A percentile compares a stretch with the other conserved stretches of the same genome.
Evolutionary conservation across 1,140 invertebrate genomes (phyloP).

Genomic region (Adoxophyes honmai): DNA sequence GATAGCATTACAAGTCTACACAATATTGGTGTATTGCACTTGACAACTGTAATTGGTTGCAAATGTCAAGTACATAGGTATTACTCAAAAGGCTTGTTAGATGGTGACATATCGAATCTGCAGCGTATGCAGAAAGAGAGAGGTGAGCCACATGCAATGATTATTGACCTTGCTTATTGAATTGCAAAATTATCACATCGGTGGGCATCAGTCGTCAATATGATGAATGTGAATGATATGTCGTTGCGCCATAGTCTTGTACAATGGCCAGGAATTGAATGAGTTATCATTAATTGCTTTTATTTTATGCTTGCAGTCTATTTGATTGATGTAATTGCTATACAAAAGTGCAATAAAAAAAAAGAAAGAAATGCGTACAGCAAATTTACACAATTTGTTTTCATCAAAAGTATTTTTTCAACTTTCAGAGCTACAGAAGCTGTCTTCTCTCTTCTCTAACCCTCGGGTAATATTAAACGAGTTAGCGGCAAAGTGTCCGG

Average conservation of each 20-base stretch:
- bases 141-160: slow-evolving; percentile 18
- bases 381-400: too few species aligned
- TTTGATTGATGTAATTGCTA: too few species aligned
- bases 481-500: slow-evolving; percentile 37
- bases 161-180: too few species aligned
- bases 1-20: not conserved
- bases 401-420: slow-evolving; percentile 19
- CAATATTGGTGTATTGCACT: not conserved
- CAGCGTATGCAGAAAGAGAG: slow-evolving; percentile 21
- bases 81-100: slow-evolving; percentile 30
- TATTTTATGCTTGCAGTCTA: too few species aligned
- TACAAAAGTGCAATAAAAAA: too few species aligned
- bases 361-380: too few species aligned
- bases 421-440: slow-evolving; percentile 43
- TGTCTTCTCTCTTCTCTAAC: slow-evolving; percentile 46
- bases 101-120: slow-evolving; percentile 21
- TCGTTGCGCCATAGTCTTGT: too few species aligned
- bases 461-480: slow-evolving; percentile 53
- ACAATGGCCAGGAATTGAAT: too few species aligned
- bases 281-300: too few species aligned
- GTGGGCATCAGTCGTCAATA: too few species aligned
- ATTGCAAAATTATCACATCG: too few species aligned
- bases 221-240: too few species aligned
- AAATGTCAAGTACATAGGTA: slow-evolving; percentile 14
- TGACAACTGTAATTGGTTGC: not conserved